Evolutionary conservation across 2,888 invertebrate species (phyloP).

Genomic region (Ommatoiulus sabulosus): DNA sequence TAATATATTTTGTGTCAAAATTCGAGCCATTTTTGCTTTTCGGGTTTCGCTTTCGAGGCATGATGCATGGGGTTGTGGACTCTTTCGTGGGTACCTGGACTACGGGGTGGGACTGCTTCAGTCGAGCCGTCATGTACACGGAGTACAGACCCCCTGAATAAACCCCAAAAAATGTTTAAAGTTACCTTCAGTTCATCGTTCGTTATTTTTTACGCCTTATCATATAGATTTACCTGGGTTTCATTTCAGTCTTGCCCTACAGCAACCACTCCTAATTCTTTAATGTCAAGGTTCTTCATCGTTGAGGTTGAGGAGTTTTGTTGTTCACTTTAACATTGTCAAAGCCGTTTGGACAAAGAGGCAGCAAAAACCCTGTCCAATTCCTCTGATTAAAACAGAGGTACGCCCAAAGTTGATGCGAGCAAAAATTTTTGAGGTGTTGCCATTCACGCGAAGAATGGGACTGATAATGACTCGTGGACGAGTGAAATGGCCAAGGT

Average conservation of each 20-base stretch:
- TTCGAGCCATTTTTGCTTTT: constrained; percentile 18
- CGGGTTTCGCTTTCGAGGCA: not conserved
- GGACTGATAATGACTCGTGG: constrained; percentile 44
- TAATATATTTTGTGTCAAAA: constrained; percentile 37
- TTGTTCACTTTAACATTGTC: constrained; percentile 52
- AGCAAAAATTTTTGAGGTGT: constrained; percentile 49
- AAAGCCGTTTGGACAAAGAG: constrained; percentile 53
- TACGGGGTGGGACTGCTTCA: not conserved
- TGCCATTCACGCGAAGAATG: constrained; percentile 52
- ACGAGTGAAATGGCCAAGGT: not conserved
- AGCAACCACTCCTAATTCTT: constrained; percentile 54
- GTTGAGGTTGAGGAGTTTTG: constrained; percentile 51
- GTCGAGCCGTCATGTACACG: not conserved
- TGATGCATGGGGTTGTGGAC: constrained; percentile 13
- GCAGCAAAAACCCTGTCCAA: constrained; percentile 45
- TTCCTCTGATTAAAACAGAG: constrained; percentile 47
- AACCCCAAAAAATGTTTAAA: constrained; percentile 42
- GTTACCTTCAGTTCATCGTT: constrained; percentile 52
- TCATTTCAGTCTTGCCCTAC: constrained; percentile 51
- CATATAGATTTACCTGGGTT: constrained; percentile 49
- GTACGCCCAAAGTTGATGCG: constrained; percentile 50
- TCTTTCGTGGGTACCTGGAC: not conserved
- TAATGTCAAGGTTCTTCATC: constrained; percentile 54
- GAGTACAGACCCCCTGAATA: constrained; percentile 38
- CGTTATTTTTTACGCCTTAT: constrained; percentile 52